Percentiles rank a stretch among this genome's conserved stretches.
These are phyloP conservation scores for Onychorhynchus coronatus DNA, from an alignment of 2,113 vertebrate species.

Conservation along the genomic window DNA sequence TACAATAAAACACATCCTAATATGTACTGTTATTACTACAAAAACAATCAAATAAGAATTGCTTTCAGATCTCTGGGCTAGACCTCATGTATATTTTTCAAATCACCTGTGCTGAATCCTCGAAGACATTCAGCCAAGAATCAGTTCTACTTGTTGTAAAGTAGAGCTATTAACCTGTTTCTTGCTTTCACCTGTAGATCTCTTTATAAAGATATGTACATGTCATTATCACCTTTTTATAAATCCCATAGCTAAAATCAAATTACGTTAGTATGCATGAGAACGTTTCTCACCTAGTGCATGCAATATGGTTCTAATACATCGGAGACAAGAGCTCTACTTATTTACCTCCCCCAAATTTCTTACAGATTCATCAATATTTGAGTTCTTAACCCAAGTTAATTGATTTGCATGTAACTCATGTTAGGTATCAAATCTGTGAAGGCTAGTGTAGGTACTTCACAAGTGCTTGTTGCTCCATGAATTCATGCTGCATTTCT, in stretches of 20 bases:
- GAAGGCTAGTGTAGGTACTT: neutral
- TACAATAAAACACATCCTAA: neutral
- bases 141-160: neutral
- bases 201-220: constrained; percentile 32
- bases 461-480: neutral
- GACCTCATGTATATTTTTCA: neutral
- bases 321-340: neutral
- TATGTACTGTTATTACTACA: neutral
- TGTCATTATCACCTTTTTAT: constrained; percentile 7
- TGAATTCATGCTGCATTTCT: neutral
- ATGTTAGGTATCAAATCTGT: neutral
- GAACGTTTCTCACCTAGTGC: neutral
- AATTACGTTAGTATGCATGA: constrained; percentile 1
- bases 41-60: neutral
- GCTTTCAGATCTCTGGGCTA: neutral
- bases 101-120: neutral
- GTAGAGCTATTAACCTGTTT: neutral
- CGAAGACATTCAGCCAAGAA: neutral
- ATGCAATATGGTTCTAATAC: constrained; percentile 6
- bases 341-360: neutral
- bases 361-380: neutral
- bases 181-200: constrained; percentile 26
- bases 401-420: constrained; percentile 10
- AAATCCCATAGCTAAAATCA: constrained; percentile 32
- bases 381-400: neutral